phyloP scores from a whole-genome alignment of 2,113 vertebrate genomes.

The Salvator merianae region DNA sequence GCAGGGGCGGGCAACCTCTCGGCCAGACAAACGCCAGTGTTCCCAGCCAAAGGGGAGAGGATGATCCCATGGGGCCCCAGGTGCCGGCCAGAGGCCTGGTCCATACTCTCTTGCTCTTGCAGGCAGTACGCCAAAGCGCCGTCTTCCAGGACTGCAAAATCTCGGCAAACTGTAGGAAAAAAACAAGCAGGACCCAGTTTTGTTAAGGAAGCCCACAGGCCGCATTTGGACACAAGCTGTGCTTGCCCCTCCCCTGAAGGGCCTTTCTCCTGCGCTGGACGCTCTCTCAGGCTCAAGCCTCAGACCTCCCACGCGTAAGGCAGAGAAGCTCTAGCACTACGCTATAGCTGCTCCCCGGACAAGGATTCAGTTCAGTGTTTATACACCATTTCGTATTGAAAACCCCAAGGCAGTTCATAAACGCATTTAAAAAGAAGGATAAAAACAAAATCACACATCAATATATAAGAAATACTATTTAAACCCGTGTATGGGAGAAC shows the following conservation, averaged over 20 bases:
- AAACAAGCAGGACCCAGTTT: neutral
- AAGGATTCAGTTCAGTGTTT: too few relatives aligned
- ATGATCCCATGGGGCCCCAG: neutral
- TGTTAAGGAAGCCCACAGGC: neutral
- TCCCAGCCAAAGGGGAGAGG: neutral
- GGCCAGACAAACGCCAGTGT: neutral
- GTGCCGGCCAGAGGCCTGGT: neutral
- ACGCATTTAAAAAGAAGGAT: too few relatives aligned
- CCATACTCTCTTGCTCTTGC: conserved; percentile 81
- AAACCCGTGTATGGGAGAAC: too few relatives aligned
- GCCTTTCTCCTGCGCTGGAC: too few relatives aligned
- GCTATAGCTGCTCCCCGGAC: too few relatives aligned
- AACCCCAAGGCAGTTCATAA: too few relatives aligned
- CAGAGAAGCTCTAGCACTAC: too few relatives aligned
- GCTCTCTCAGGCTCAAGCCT: neutral
- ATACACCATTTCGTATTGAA: too few relatives aligned
- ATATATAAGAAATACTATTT: too few relatives aligned
- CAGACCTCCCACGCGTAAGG: neutral
- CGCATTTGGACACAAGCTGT: neutral
- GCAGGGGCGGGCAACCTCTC: neutral
- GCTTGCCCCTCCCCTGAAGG: neutral
- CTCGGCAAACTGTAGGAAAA: conserved; percentile 67
- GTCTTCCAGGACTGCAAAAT: conserved; percentile 78
- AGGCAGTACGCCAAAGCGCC: conserved; percentile 74
- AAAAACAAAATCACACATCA: too few relatives aligned